Base-by-base conservation (phyloP, 2,113 vertebrate genomes). In the Grantiella picta region DNA sequence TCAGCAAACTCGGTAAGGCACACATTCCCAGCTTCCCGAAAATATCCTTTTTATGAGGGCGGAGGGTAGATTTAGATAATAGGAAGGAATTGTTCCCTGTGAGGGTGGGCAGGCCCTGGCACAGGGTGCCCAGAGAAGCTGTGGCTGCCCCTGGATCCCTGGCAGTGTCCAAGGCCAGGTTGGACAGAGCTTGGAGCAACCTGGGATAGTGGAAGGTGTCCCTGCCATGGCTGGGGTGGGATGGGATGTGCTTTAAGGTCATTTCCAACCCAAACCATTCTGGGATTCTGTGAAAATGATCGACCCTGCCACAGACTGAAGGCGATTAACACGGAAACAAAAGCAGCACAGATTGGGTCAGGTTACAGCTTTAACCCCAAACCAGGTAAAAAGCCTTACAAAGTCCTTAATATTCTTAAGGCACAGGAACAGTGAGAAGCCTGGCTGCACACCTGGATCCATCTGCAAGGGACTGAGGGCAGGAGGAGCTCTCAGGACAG, bases 371-470 rank as follows among this genome's bases (percentile, higher is more conserved):
- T 64, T 69, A 69, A 82, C 4, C 44, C 10, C 54, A 63, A 42
- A 61, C 17, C 25, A 9, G 0, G 0, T 1, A 12, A 22, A 20
- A 70, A 54, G 15, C 5, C 29, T 66, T 56, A 15, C 16, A 80
- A 35, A 89, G 13, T 11, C 27, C 38, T 24, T 6, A 12, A 70
- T 57, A 29, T 11, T 61, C 42, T 3, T 15, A 20, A 75, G 12
- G 8, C 61, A 65, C 9, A 65, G n/a, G 71, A 47, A 27, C 11
- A 2, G 0, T 6, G 4, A 18, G 72, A 24, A 40, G 15, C 18
- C 44, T 76, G 47, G 45, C 59, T 68, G 45, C 20, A 44, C 42
- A 25, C 2, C 66, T n/a, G 53, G 35, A 33, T 3, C 21, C 24
- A 18, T 1, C 65, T 70, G 61, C 38, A 36, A 27, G 11, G 33